phyloP scores from a whole-genome alignment of 2,888 invertebrate genomes.

The Aporophyla lueneburgensis region DNA sequence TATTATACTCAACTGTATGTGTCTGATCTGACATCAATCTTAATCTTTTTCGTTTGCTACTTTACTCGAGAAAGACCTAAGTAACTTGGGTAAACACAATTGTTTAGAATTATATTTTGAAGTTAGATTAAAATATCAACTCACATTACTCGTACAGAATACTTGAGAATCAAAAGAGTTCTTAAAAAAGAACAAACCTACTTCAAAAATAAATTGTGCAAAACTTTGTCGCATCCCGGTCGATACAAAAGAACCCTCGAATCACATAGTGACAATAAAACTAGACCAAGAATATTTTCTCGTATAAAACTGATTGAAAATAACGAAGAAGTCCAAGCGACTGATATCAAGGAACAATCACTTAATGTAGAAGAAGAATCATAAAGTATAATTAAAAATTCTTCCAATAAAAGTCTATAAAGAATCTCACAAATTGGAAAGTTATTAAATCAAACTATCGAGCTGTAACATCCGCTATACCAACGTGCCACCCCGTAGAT shows the following conservation, averaged over 20 bases:
- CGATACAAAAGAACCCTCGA: conserved; percentile 39
- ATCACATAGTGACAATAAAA: conserved; percentile 34
- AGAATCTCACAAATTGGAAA: conserved; percentile 63
- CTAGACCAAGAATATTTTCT: conserved; percentile 37
- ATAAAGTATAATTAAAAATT: conserved; percentile 62
- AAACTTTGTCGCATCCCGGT: conserved; percentile 20
- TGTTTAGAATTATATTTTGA: background rate
- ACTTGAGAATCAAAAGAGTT: conserved; percentile 10
- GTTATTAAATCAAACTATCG: conserved; percentile 69
- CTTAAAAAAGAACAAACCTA: conserved; percentile 28
- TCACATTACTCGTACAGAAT: background rate
- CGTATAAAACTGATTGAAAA: conserved; percentile 36
- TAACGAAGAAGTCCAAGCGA: conserved; percentile 24
- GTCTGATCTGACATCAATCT: background rate
- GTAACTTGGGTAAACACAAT: background rate
- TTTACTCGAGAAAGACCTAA: background rate
- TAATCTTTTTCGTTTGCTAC: background rate
- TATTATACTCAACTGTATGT: too few species aligned
- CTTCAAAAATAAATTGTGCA: conserved; percentile 36
- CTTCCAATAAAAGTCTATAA: conserved; percentile 51
- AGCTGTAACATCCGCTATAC: conserved; percentile 67
- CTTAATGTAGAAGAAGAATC: conserved; percentile 43
- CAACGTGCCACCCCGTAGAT: conserved; percentile 71
- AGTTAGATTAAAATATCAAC: background rate
- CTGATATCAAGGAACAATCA: conserved; percentile 44